phyloP scores from a whole-genome alignment of 92 coral and sea anemone species.

The Ricordea florida region DNA sequence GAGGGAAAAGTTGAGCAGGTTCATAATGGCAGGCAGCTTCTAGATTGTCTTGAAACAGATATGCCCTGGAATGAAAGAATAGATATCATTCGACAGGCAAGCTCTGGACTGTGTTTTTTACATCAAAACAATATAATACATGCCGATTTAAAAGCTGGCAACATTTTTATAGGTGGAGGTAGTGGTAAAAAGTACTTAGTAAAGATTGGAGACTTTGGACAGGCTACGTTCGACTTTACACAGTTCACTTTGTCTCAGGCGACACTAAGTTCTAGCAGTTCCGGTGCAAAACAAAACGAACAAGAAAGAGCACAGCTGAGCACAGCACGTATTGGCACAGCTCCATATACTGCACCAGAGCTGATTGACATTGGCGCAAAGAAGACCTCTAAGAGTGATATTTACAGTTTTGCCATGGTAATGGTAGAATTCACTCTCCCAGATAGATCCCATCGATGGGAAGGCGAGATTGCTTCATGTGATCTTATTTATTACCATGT shows the following conservation, averaged over 20 bases:
- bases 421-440: conserved; percentile 47
- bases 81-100: conserved; percentile 6
- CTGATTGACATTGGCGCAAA: conserved; percentile 17
- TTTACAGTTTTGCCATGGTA: conserved; percentile 46
- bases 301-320: neutral
- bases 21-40: conserved; percentile 34
- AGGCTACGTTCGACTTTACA: conserved; percentile 5
- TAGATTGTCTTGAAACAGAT: conserved; percentile 26
- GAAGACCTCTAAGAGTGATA: conserved; percentile 22
- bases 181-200: neutral
- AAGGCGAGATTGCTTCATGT: conserved; percentile 22
- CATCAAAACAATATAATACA: conserved; percentile 15
- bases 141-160: conserved; percentile 35
- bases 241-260: conserved; percentile 23
- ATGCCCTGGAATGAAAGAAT: conserved; percentile 31
- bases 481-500: conserved; percentile 27
- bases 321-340: conserved; percentile 44
- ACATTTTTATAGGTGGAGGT: conserved; percentile 22
- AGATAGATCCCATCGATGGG: conserved; percentile 48
- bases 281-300: neutral
- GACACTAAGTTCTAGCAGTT: neutral
- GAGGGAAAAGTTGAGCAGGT: neutral
- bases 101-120: conserved; percentile 29
- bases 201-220: conserved; percentile 57
- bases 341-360: conserved; percentile 52